Conservation (phyloP, 2,797 vertebrate genomes). For the Cygnus olor region DNA sequence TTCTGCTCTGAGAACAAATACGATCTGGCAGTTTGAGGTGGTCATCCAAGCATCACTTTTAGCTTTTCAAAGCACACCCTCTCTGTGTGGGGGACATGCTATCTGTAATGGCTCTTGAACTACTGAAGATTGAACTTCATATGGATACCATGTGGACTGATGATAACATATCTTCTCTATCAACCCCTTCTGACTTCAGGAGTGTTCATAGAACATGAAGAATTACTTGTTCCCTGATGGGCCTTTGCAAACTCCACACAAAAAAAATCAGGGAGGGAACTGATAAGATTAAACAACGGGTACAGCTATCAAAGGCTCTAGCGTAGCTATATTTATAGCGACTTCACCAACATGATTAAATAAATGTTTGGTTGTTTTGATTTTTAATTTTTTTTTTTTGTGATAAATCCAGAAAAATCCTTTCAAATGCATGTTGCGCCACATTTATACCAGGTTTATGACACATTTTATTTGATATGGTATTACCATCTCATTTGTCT, state of each 20-base stretch:
- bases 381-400: not conserved
- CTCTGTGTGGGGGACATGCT: not conserved
- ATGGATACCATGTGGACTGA: constrained; percentile 31
- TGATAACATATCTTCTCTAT: not conserved
- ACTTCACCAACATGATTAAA: not conserved
- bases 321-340: not conserved
- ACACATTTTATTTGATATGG: not conserved
- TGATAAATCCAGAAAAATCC: not conserved
- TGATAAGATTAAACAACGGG: not conserved
- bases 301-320: not conserved
- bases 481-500: not conserved
- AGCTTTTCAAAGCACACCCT: not conserved
- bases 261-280: not conserved
- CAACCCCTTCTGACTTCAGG: constrained; percentile 51
- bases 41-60: not conserved
- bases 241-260: constrained; percentile 45
- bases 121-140: constrained; percentile 37
- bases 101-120: not conserved
- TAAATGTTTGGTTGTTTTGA: not conserved
- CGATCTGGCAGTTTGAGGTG: not conserved
- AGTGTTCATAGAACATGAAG: constrained; percentile 55
- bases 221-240: constrained; percentile 70
- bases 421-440: not conserved
- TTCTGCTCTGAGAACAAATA: not conserved
- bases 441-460: not conserved